A percentile compares a stretch with the other conserved stretches of the same genome.
Conservation (phyloP, 1,140 invertebrate genomes). For the Pseudomyrmex flavicornis region DNA sequence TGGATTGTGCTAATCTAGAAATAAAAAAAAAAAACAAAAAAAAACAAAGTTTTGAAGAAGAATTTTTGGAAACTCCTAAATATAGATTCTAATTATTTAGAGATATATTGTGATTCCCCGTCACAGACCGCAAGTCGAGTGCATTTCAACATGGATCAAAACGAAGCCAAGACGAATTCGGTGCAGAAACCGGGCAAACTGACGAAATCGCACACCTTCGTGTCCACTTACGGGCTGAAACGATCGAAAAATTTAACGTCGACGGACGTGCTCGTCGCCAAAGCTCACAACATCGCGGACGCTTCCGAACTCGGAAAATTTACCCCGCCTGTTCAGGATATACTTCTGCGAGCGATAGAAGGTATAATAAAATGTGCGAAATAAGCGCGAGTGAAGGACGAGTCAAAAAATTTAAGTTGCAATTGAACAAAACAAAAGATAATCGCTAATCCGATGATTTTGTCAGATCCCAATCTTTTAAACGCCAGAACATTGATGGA, state of each 20-base stretch:
- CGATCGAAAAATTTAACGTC: conserved; percentile 93
- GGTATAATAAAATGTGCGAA: conserved; percentile 76
- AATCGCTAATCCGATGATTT: not conserved
- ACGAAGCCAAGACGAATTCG: conserved; percentile 73
- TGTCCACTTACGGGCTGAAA: conserved; percentile 87
- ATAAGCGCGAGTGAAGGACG: not conserved
- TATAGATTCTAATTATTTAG: not conserved
- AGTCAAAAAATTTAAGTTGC: not conserved
- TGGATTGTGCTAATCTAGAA: not conserved
- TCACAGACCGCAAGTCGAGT: conserved; percentile 84
- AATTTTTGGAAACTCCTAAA: not conserved
- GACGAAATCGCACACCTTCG: conserved; percentile 83
- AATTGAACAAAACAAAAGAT: not conserved
- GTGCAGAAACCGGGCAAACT: conserved; percentile 79
- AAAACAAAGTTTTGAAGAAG: too few relatives aligned
- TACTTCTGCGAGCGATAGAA: conserved; percentile 90
- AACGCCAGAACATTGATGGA: conserved; percentile 93
- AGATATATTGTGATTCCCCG: conserved; percentile 2
- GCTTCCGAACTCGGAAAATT: conserved; percentile 91
- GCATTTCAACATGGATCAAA: conserved; percentile 83
- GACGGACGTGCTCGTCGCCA: conserved; percentile 86
- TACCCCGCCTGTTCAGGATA: conserved; percentile 89
- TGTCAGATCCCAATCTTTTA: conserved; percentile 91
- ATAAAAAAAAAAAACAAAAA: not conserved
- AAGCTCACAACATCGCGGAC: conserved; percentile 87